Percentiles rank a stretch among this genome's conserved stretches.
phyloP scores from a whole-genome alignment of 2,797 vertebrate genomes.

The Nothura maculosa region DNA sequence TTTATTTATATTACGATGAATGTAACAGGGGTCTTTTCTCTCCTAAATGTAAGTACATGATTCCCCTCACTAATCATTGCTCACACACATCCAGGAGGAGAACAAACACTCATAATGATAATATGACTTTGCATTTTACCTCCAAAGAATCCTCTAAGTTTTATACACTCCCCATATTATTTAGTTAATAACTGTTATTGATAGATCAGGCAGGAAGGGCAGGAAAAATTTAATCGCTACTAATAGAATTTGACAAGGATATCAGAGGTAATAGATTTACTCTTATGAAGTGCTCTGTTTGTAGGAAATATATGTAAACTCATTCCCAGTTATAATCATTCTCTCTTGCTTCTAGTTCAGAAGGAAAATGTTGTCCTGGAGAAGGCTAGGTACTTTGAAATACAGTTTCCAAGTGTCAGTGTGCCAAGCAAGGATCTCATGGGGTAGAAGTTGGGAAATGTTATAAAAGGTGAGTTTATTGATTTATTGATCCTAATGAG shows the following conservation, averaged over 20 bases:
- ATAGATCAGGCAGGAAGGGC: not conserved
- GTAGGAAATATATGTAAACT: not conserved
- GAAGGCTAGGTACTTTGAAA: not conserved
- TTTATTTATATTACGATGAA: not conserved
- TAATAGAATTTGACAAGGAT: not conserved
- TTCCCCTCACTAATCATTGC: not conserved
- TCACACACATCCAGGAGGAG: not conserved
- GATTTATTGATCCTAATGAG: not conserved
- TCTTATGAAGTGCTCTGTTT: not conserved
- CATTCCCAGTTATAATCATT: not conserved
- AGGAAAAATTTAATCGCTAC: not conserved
- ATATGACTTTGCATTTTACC: not conserved
- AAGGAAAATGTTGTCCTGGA: not conserved
- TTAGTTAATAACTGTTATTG: not conserved
- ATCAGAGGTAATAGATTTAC: not conserved
- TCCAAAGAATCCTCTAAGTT: not conserved
- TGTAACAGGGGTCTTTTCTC: not conserved
- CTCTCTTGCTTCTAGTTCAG: not conserved
- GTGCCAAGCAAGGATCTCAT: not conserved
- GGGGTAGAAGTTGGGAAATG: not conserved
- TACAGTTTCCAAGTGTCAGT: not conserved
- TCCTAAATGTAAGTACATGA: not conserved
- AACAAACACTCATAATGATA: not conserved
- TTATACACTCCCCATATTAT: not conserved
- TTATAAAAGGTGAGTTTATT: not conserved